Evolutionary conservation across 1,140 invertebrate species (phyloP), one percentile per base, ranked within the genome.

Genomic region (Bombyx mori): DNA sequence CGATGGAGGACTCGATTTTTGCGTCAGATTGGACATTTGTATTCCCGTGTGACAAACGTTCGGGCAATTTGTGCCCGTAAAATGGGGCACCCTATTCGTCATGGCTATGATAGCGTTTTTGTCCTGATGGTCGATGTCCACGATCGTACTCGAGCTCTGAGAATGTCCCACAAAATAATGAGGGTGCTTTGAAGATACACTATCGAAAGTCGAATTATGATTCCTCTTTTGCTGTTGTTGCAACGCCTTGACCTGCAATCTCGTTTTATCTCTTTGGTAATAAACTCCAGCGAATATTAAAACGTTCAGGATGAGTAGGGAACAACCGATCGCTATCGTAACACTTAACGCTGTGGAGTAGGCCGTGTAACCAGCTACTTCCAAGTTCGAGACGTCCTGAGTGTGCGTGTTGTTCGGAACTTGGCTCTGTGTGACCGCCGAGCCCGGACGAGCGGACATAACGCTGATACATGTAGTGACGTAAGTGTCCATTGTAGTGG

Each of bases 281-380:
- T 96, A 97, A 0, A 97, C 94, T 0, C 90, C 94, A 22, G 94
- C 94, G 69, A 96, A 96, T 68, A 97, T 95, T 8, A 97, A 89
- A 12, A 97, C 92, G 81, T 97, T 97, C n/a, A 97, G 79, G 55
- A 97, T 93, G 8, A 97, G 89, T 3, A 98, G 84, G 1, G 94
- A 94, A 72, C 95, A 96, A 10, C 96, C 96, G 26, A 97, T 95
- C 2, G 95, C 95, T 60, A 97, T 95, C 2, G 95, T 97, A 1
- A 97, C 93, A 71, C 93, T 94, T 8, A 97, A 80, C 1, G 94
- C 94, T 0, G 95, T 96, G 3, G 93, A 94, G 76, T 95, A 96
- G 0, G 93, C 92, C 0, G 92, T 92, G 68, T 93, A 94, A 55
- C 93, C 92, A 7, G 93, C 93, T 0, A 93, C 94, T 79, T 95